Evolutionary conservation across 1,140 invertebrate genomes (phyloP), one percentile per base, ranked within the genome.

Genomic region (Frieseomelitta varia): DNA sequence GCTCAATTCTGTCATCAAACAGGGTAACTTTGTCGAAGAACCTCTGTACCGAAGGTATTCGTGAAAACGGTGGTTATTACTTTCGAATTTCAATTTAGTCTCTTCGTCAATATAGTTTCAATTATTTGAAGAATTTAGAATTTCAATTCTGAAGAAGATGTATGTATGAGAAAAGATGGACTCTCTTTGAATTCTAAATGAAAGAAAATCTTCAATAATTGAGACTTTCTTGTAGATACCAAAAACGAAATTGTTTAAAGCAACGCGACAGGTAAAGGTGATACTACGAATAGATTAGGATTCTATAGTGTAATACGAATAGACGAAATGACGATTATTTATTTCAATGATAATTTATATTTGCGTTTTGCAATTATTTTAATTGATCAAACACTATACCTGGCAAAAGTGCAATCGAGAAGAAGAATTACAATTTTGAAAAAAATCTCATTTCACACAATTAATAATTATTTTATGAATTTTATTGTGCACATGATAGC

Each of bases 1-100:
- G 78, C 91, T 4, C 92, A 93, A 63, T 93, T 92, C 75, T 93
- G 92, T 27, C 92, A 93, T 79, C 91, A 90, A 71, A 79, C 84
- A 8, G 89, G 85, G 79, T 93, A 90, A 93, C 83, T 87, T 77
- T 34, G 68, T 14, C 17, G 10, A 56, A 8, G 11, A 58, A 51
- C 34, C 8, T 8, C 8, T 6, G 8, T 8, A n/a, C n/a, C n/a
- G 6, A 47, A 47, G 39, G 39, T 47, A 47, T 47, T 8, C 39
- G 39, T 21, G 65, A 58, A 39, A 75, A 55, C 47, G 56, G 39
- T 74, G 79, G 47, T 71, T 24, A 4, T n/a, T 27, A 51, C 1
- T 21, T 72, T 11, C 39, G 21, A 58, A 30, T 53, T 61, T 47
- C 14, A 61, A 11, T 1, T 61, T 61, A 3, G 12, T 61, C n/a